Conservation (phyloP, 2,113 vertebrate genomes). For the Lamprotornis superbus region DNA sequence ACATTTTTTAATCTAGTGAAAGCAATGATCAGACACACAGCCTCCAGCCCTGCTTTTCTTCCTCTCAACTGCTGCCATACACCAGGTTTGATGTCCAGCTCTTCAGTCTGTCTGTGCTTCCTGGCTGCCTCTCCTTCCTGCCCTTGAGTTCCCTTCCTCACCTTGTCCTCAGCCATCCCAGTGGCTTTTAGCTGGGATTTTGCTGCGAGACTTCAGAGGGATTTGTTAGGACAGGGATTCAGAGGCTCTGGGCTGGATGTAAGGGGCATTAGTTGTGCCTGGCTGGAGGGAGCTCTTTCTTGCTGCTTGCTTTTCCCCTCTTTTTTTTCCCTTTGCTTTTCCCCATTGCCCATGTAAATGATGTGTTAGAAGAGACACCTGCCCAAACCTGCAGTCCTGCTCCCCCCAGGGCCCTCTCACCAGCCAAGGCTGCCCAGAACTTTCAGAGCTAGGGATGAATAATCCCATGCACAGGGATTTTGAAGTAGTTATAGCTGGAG, state of each 20-base stretch:
- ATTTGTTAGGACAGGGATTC: not conserved
- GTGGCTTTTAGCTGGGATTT: not conserved
- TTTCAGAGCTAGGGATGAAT: not conserved
- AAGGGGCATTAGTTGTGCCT: not conserved
- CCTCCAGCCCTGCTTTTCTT: slow-evolving; percentile 4
- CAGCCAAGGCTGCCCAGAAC: not conserved
- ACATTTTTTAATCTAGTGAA: slow-evolving; percentile 37
- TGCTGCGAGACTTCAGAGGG: not conserved
- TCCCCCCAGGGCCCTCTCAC: not conserved
- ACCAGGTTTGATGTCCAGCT: not conserved
- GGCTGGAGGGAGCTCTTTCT: not conserved
- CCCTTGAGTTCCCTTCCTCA: not conserved
- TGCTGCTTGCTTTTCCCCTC: not conserved
- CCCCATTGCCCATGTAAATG: not conserved
- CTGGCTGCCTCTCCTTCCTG: not conserved
- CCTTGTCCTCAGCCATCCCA: not conserved
- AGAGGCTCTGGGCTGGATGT: not conserved
- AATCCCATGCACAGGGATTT: not conserved
- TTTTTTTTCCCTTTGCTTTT: not conserved
- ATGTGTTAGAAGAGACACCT: not conserved
- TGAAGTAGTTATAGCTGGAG: not conserved
- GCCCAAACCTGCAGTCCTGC: not conserved
- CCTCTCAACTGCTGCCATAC: not conserved
- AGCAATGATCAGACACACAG: not conserved
- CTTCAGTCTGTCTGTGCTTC: not conserved